Evolutionary conservation across 2,888 invertebrate genomes (phyloP).

Genomic region (Stenolophus ochropezus): DNA sequence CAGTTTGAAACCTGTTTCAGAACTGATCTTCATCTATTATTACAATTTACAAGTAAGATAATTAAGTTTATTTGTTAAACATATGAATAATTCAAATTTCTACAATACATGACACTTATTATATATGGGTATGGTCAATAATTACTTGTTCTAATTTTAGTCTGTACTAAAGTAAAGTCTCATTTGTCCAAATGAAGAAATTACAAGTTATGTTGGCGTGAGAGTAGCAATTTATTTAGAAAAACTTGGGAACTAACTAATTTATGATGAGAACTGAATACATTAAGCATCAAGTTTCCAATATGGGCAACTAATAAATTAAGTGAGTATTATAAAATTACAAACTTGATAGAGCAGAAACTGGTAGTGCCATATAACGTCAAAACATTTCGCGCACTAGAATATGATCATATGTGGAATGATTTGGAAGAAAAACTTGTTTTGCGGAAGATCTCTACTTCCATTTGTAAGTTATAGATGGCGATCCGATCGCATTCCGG

Average conservation of each 20-base stretch:
- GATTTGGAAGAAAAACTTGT: constrained; percentile 32
- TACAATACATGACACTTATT: background rate
- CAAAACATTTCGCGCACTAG: constrained; percentile 4
- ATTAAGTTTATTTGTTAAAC: constrained; percentile 9
- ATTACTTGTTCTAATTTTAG: background rate
- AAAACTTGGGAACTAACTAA: constrained; percentile 5
- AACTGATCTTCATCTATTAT: constrained; percentile 8
- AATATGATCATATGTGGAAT: constrained; percentile 32
- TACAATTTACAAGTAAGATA: background rate
- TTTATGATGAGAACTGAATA: constrained; percentile 3
- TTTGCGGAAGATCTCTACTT: constrained; percentile 39
- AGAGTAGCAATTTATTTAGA: background rate
- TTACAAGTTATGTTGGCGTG: background rate
- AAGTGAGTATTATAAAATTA: constrained; percentile 27
- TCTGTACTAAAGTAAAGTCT: background rate
- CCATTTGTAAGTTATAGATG: constrained; percentile 33
- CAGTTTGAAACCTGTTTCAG: background rate
- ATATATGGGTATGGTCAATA: too few species aligned
- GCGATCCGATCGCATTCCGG: constrained; percentile 13
- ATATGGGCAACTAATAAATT: constrained; percentile 31
- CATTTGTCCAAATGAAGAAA: background rate
- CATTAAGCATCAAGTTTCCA: constrained; percentile 12
- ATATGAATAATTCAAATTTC: constrained; percentile 21
- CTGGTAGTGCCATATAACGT: constrained; percentile 37
- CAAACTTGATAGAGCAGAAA: constrained; percentile 18